Conservation (phyloP, 2,797 vertebrate genomes). For the Tympanoctomys barrerae region DNA sequence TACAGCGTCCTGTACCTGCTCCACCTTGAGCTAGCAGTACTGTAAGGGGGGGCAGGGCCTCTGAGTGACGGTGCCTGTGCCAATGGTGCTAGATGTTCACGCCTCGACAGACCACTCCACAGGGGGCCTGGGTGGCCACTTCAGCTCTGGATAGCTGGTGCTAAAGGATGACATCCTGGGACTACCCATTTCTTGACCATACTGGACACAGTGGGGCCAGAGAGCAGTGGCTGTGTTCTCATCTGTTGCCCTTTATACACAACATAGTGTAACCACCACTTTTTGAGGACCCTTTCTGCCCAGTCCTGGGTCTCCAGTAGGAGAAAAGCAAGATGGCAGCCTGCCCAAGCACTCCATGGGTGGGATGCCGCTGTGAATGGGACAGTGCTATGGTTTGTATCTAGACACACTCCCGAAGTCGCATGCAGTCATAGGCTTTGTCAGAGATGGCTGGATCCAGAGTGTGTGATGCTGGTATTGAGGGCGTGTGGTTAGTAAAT, state of each 20-base stretch:
- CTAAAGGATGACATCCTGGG: background rate
- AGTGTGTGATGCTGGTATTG: background rate
- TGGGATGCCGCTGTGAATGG: background rate
- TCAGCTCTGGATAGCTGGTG: background rate
- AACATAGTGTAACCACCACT: background rate
- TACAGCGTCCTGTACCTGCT: background rate
- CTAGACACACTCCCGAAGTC: background rate
- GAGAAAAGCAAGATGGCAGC: background rate
- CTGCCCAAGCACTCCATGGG: too few species aligned
- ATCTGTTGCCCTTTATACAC: background rate
- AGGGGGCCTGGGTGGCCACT: too few species aligned
- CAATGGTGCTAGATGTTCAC: background rate
- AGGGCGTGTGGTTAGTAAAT: background rate
- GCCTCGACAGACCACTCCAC: background rate
- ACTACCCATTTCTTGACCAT: background rate
- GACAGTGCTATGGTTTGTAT: background rate
- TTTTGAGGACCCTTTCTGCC: background rate
- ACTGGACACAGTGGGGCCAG: background rate
- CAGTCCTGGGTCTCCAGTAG: background rate
- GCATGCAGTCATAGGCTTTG: background rate
- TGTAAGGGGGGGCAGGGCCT: fast-evolving
- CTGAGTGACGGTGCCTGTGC: background rate
- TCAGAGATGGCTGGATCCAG: background rate
- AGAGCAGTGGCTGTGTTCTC: background rate
- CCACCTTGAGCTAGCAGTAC: background rate